Base-by-base conservation (phyloP, 2,797 vertebrate species). In the Pelodytes ibericus region DNA sequence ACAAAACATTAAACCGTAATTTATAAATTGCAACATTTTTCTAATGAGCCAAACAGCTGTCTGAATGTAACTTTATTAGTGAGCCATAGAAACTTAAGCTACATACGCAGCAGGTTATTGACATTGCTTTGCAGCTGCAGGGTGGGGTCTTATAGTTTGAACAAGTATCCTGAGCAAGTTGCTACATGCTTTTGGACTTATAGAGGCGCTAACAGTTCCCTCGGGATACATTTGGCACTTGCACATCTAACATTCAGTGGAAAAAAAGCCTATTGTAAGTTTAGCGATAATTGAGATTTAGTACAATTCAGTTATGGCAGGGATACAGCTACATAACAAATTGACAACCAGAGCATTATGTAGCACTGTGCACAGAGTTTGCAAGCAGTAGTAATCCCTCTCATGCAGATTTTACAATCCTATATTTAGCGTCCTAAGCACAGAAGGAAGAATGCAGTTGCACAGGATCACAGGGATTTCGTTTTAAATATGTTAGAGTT, bases 81-180 rank as follows among this genome's bases (percentile, higher is more conserved):
- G 1, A 36, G 33, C 33, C 33, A 36, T 36, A 10, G 24, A 25
- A 58, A 15, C n/a, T n/a, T 2, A 24, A 58, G 15, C 18, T 27
- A 13, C 27, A 74, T 62, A 26, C 18, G 30, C 24, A 79, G 60
- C 4, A 5, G 49, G 6, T 27, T 20, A 58, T 80, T 83, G 68
- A 25, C 36, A 16, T 83, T 86, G 83, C 81, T 70, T 79, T 82
- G 59, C 77, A 81, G 61, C 81, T 84, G 53, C 11, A 1, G 76
- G 79, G 33, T 84, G 75, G 72, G 69, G 58, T 84, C 47, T 60
- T 81, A 36, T 71, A 73, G 62, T 84, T 77, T 75, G 75, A 75
- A 79, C 75, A 81, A 75, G 64, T 79, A 73, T 80, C 66, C 69
- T 78, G 25, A 80, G 76, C 78, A 83, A 80, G 83, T 62, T 47